Evolutionary conservation across 1,140 invertebrate genomes (phyloP).

Genomic region (Drosophila kohkoa): DNA sequence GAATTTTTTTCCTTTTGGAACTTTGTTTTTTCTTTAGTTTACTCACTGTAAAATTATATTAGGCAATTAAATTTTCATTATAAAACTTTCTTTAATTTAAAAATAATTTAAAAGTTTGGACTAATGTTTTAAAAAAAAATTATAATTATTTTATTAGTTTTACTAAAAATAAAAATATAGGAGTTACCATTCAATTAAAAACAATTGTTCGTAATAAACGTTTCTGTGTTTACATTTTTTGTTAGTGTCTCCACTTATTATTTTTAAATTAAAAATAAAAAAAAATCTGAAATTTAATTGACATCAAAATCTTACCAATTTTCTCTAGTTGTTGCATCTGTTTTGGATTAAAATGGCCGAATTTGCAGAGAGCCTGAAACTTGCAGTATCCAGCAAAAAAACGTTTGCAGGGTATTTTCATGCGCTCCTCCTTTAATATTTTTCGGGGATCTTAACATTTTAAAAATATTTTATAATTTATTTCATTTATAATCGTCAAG

Average conservation of each 20-base stretch:
- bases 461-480: background rate
- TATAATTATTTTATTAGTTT: too few species aligned
- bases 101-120: too few species aligned
- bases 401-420: conserved; percentile 64
- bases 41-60: conserved; percentile 26
- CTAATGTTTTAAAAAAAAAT: too few species aligned
- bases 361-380: conserved; percentile 71
- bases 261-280: too few species aligned
- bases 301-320: conserved; percentile 46
- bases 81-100: too few species aligned
- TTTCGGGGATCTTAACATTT: conserved; percentile 55
- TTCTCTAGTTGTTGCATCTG: conserved; percentile 63
- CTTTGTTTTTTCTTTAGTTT: conserved; percentile 20
- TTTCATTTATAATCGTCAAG: background rate
- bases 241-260: too few species aligned
- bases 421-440: conserved; percentile 52
- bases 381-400: conserved; percentile 65
- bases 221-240: too few species aligned
- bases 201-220: too few species aligned
- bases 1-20: conserved; percentile 7
- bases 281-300: background rate
- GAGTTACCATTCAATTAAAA: too few species aligned
- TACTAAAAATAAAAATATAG: background rate
- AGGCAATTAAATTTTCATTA: too few species aligned
- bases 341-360: conserved; percentile 58